Evolutionary conservation across 2,888 invertebrate species (phyloP).

Genomic region (Melanotus villosus): DNA sequence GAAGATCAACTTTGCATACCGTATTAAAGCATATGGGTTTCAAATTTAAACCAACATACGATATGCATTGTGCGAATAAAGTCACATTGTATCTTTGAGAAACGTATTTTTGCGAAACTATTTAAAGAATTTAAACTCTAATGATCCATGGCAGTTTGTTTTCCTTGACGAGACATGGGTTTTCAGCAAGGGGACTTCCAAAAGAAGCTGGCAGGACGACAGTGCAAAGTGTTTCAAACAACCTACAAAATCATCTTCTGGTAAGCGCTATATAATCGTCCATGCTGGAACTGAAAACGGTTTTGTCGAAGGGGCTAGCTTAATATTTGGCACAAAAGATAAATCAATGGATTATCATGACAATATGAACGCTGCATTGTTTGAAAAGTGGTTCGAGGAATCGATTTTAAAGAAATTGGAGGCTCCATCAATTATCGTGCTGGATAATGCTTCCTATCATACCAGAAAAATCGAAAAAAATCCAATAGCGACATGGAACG

Average conservation of each 20-base stretch:
- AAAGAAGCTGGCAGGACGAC: constrained; percentile 9
- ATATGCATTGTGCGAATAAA: constrained; percentile 18
- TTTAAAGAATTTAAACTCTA: constrained; percentile 2
- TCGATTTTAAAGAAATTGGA: neutral
- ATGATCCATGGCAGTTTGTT: neutral
- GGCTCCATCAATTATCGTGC: constrained; percentile 1
- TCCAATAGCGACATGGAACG: neutral
- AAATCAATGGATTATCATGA: constrained; percentile 14
- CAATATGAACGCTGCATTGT: constrained; percentile 3
- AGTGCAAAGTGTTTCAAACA: neutral
- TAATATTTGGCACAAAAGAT: neutral
- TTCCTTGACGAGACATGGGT: constrained; percentile 16
- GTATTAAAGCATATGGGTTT: neutral
- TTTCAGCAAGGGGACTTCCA: neutral
- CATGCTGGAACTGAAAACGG: constrained; percentile 10
- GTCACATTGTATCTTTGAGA: neutral
- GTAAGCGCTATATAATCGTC: constrained; percentile 5
- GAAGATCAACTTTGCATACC: neutral
- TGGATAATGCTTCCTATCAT: constrained; percentile 16
- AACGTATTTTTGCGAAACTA: constrained; percentile 2
- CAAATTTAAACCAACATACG: neutral
- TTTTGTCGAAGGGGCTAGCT: neutral
- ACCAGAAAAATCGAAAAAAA: constrained; percentile 7
- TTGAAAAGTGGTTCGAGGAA: constrained; percentile 13
- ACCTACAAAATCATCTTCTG: neutral